Conservation (phyloP, 2,888 invertebrate genomes). For the Cryptocephalus moraei region DNA sequence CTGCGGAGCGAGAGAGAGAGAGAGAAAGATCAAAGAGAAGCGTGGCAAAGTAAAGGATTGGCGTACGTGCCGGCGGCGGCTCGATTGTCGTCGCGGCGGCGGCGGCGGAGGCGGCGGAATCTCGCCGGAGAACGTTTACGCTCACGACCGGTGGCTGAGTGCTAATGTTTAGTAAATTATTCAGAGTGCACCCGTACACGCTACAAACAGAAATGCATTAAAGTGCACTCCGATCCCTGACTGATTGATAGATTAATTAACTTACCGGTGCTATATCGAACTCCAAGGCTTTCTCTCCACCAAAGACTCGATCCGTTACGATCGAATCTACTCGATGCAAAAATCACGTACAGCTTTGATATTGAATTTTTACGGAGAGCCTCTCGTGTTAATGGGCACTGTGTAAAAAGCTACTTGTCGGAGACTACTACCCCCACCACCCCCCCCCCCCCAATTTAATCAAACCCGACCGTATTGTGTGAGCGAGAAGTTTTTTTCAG, state of each 20-base stretch:
- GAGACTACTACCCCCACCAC: no score
- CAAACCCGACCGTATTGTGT: no score
- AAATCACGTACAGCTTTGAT: slow-evolving; percentile 16
- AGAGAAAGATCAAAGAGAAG: slow-evolving; percentile 18
- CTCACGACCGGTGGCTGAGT: slow-evolving; percentile 31
- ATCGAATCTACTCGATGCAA: slow-evolving; percentile 10
- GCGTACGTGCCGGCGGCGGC: slow-evolving; percentile 11
- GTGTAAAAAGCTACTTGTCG: no score
- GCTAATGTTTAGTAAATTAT: slow-evolving; percentile 37
- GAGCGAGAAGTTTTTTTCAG: no score
- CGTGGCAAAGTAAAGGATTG: slow-evolving; percentile 17
- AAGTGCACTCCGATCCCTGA: slow-evolving; percentile 33
- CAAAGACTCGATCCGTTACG: slow-evolving; percentile 17
- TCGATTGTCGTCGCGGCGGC: slow-evolving; percentile 16
- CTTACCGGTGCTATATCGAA: slow-evolving; percentile 22
- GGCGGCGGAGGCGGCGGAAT: slow-evolving; percentile 10
- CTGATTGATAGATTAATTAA: slow-evolving; percentile 35
- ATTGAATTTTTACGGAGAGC: slow-evolving; percentile 13
- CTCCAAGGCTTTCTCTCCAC: slow-evolving; percentile 19
- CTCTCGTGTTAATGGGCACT: no score
- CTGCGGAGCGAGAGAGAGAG: slow-evolving; percentile 16
- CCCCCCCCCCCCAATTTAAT: no score
- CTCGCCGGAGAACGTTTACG: slow-evolving; percentile 34
- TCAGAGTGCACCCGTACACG: slow-evolving; percentile 32
- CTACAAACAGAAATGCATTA: slow-evolving; percentile 31